Evolutionary conservation across 1,140 invertebrate genomes (phyloP).

Genomic region (Macrobrachium rosenbergii): DNA sequence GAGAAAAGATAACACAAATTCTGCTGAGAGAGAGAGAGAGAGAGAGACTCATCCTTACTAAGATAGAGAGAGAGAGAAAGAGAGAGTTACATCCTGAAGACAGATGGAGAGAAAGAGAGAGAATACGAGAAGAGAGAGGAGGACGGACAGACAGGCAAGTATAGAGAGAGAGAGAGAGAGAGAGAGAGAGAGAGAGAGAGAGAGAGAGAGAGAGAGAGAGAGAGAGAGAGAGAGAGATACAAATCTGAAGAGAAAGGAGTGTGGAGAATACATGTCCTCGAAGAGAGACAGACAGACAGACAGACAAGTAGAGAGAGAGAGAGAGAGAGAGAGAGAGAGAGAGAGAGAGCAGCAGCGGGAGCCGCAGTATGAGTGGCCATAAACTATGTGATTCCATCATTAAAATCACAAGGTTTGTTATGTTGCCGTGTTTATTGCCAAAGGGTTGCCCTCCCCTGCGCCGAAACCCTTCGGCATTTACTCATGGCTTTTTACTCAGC

Average conservation of each 20-base stretch:
- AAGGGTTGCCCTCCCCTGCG: too few species aligned
- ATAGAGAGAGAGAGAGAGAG: too few species aligned
- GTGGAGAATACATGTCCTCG: too few species aligned
- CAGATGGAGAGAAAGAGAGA: neutral
- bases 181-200: neutral
- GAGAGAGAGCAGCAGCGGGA: neutral
- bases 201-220: neutral
- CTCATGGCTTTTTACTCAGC: too few species aligned
- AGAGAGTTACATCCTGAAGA: neutral
- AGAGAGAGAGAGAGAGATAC: neutral
- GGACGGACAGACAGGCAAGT: too few species aligned
- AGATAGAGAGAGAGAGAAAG: neutral
- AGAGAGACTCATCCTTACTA: too few species aligned
- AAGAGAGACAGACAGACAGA: neutral
- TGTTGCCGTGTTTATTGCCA: too few species aligned
- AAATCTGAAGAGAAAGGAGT: too few species aligned
- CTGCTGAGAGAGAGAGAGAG: too few species aligned
- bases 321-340: constrained; percentile 12
- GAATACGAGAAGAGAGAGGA: neutral
- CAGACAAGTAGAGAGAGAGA: neutral
- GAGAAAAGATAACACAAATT: too few species aligned
- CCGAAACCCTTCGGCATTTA: too few species aligned
- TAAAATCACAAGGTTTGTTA: too few species aligned
- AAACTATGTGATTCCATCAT: neutral
- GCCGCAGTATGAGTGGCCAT: neutral